Conservation (phyloP, 2,113 vertebrate species). For the Micronisus gabar region DNA sequence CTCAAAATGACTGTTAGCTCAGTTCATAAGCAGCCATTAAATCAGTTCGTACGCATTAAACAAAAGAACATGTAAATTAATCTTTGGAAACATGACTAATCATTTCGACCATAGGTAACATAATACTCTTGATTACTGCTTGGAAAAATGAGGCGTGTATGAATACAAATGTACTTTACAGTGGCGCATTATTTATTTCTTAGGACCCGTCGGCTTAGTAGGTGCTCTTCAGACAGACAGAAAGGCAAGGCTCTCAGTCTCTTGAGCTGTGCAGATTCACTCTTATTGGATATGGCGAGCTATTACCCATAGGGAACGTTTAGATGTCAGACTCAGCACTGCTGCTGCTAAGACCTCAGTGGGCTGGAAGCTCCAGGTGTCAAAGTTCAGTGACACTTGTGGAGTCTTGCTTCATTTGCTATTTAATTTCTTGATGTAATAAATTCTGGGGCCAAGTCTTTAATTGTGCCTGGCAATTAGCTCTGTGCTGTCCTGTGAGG, state of each 20-base stretch:
- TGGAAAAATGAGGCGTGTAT: not conserved
- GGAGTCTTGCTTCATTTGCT: not conserved
- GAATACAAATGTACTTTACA: not conserved
- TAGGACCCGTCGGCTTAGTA: not conserved
- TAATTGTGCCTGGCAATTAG: constrained; percentile 1
- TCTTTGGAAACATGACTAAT: constrained; percentile 48
- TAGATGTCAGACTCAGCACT: constrained; percentile 3
- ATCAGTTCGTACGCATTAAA: not conserved
- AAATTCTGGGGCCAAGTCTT: not conserved
- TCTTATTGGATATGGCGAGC: not conserved
- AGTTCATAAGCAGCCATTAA: constrained; percentile 48
- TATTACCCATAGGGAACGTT: not conserved
- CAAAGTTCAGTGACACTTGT: constrained; percentile 18
- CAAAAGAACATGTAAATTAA: constrained; percentile 40
- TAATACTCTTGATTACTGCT: constrained; percentile 29
- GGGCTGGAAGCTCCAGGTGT: constrained; percentile 3
- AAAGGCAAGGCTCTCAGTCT: not conserved
- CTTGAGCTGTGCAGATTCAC: not conserved
- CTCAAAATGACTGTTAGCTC: constrained; percentile 41
- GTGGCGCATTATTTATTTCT: not conserved
- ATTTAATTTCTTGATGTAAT: not conserved
- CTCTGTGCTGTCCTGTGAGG: not conserved
- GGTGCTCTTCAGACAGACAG: not conserved
- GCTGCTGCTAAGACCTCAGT: not conserved
- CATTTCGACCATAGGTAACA: constrained; percentile 19